Evolutionary conservation across 2,113 vertebrate genomes (phyloP).

Genomic region (Amphiprion percula): DNA sequence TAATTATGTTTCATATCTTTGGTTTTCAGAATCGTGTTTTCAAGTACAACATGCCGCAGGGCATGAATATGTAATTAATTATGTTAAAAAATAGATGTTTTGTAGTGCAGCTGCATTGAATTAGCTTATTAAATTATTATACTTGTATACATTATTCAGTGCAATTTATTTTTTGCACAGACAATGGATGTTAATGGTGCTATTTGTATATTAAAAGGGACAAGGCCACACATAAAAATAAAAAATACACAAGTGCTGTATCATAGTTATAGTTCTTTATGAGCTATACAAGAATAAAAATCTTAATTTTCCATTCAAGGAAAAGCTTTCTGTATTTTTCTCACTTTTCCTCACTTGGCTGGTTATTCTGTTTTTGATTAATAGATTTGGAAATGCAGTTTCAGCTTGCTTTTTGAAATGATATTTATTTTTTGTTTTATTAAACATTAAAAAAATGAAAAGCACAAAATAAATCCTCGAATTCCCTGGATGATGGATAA

Average conservation of each 20-base stretch:
- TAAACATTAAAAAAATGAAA: too few species aligned
- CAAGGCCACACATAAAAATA: too few species aligned
- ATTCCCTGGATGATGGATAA: not conserved
- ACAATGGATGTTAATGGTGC: not conserved
- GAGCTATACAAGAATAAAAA: not conserved
- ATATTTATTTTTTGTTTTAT: too few species aligned
- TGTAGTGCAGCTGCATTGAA: not conserved
- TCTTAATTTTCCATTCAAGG: not conserved
- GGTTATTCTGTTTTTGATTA: not conserved
- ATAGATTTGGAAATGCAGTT: not conserved
- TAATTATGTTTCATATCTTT: not conserved
- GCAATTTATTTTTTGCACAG: too few species aligned
- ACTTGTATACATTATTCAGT: not conserved
- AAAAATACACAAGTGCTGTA: too few species aligned
- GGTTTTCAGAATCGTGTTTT: not conserved
- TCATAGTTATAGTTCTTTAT: too few species aligned
- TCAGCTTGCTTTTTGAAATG: not conserved
- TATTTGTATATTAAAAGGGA: not conserved
- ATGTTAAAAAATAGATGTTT: not conserved
- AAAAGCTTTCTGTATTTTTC: not conserved
- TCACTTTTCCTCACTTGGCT: not conserved
- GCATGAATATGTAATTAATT: slow-evolving; percentile 6
- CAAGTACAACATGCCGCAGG: not conserved
- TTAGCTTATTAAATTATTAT: slow-evolving; percentile 10
- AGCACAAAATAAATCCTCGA: too few species aligned